Evolutionary conservation across 1,140 invertebrate genomes (phyloP).

Genomic region (Bemisia tabaci): DNA sequence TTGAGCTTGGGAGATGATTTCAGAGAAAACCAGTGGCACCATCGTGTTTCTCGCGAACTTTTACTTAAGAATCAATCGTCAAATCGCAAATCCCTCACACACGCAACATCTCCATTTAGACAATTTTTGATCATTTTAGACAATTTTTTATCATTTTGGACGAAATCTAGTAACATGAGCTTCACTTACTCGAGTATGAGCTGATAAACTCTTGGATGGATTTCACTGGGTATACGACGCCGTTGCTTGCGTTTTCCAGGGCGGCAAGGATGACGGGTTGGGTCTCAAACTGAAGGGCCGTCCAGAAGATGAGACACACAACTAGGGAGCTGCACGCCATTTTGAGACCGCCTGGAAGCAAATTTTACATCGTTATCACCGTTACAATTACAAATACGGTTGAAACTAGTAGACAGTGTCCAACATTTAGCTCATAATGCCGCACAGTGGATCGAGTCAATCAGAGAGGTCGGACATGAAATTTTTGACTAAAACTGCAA

Average conservation of each 20-base stretch:
- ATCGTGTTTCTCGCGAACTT: not conserved
- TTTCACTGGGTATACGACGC: not conserved
- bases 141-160: too few species aligned
- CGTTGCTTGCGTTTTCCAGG: not conserved
- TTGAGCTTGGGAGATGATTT: not conserved
- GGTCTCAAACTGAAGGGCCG: conserved; percentile 13
- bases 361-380: too few species aligned
- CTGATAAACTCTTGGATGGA: not conserved
- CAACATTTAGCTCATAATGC: not conserved
- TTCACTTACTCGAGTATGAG: conserved; percentile 4
- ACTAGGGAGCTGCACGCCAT: conserved; percentile 16
- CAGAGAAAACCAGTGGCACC: too few species aligned
- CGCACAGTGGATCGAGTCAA: not conserved
- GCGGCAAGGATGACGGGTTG: conserved; percentile 11
- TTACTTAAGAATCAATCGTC: not conserved
- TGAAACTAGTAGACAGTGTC: not conserved
- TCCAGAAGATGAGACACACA: conserved; percentile 13
- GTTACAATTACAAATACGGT: not conserved
- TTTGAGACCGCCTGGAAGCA: conserved; percentile 18
- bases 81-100: not conserved
- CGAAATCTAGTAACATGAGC: too few species aligned
- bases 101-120: not conserved
- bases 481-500: not conserved
- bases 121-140: not conserved
- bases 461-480: not conserved